Evolutionary conservation across 2,888 invertebrate species (phyloP).

Genomic region (Melikaiella ostensackeni): DNA sequence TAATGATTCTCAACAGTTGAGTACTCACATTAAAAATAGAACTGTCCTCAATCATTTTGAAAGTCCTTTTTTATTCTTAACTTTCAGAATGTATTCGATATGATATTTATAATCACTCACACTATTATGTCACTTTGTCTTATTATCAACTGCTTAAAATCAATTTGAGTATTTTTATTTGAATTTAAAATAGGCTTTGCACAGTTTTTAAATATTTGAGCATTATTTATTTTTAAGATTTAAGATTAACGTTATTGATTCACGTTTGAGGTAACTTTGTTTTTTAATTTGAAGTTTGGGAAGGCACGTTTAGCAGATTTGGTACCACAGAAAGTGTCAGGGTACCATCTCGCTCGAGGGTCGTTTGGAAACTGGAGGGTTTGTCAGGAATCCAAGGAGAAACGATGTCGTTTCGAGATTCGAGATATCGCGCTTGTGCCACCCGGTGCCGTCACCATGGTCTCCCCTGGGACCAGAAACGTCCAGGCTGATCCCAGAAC

Average conservation of each 20-base stretch:
- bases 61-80: slow-evolving; percentile 42
- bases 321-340: slow-evolving; percentile 21
- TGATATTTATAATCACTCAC: not conserved
- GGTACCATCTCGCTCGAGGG: slow-evolving; percentile 59
- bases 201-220: not conserved
- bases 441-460: slow-evolving; percentile 73
- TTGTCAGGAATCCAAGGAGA: slow-evolving; percentile 46
- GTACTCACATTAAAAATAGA: slow-evolving; percentile 72
- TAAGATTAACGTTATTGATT: not conserved
- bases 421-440: slow-evolving; percentile 69
- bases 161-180: not conserved
- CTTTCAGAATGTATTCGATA: not conserved
- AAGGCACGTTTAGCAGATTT: slow-evolving; percentile 14
- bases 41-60: slow-evolving; percentile 71
- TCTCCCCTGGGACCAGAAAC: slow-evolving; percentile 60
- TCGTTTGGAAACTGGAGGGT: slow-evolving; percentile 59
- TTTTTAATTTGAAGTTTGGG: not conserved
- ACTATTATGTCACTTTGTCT: not conserved
- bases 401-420: slow-evolving; percentile 51
- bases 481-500: slow-evolving; percentile 58
- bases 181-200: not conserved
- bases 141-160: not conserved
- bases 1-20: not conserved
- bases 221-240: not conserved
- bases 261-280: not conserved